These are phyloP conservation scores for Arctia plantaginis DNA, from an alignment of 2,888 invertebrate genomes.

Conservation along the genomic window DNA sequence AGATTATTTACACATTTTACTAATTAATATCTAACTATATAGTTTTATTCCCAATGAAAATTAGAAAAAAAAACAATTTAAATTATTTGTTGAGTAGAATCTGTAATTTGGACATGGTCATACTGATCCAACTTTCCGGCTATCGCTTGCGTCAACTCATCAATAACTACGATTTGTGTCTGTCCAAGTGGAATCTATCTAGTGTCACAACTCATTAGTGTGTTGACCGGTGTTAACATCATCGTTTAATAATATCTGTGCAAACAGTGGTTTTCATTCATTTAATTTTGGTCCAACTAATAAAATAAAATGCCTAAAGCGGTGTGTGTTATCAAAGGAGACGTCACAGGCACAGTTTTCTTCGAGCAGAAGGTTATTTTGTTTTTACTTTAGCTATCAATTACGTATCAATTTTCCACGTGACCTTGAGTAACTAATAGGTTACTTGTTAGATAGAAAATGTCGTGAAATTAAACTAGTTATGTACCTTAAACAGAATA, in stretches of 20 bases:
- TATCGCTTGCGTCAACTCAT: not conserved
- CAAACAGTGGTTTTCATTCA: not conserved
- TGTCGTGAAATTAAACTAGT: not conserved
- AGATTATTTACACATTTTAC: no score
- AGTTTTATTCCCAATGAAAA: no score
- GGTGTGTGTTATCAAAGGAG: conserved; percentile 95
- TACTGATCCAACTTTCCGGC: not conserved
- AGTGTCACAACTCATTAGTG: no score
- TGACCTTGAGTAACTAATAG: conserved; percentile 32
- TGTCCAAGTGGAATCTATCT: not conserved
- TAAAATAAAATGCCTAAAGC: conserved; percentile 89
- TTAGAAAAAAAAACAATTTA: no score
- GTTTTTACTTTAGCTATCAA: not conserved
- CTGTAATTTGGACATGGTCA: not conserved
- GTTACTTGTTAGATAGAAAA: not conserved
- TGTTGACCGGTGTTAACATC: not conserved
- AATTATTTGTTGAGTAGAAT: not conserved
- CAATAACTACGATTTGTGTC: not conserved
- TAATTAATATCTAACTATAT: no score
- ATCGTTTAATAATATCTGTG: not conserved
- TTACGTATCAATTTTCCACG: not conserved
- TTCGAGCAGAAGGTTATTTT: conserved; percentile 91
- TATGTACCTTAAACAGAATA: not conserved
- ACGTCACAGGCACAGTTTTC: conserved; percentile 93
- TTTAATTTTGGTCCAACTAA: not conserved